A percentile compares a stretch with the other conserved stretches of the same genome.
Conservation (phyloP, 2,888 invertebrate species). For the Drosophila glabriapex region DNA sequence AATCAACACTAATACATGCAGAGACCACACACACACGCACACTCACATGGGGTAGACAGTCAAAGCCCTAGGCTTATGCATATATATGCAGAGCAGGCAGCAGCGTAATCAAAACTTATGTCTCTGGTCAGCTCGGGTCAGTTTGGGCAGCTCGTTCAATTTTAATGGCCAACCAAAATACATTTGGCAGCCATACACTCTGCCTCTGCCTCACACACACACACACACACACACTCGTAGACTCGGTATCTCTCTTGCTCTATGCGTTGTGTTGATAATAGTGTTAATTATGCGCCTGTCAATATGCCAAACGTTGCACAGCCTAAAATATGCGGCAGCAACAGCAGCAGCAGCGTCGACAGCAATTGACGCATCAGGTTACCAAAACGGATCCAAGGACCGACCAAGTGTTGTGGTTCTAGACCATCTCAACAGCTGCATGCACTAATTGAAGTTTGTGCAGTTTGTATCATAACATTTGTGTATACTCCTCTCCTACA, state of each 20-base stretch:
- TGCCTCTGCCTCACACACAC: background rate
- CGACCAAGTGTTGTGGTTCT: background rate
- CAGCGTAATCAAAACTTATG: constrained; percentile 67
- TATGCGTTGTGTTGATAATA: constrained; percentile 68
- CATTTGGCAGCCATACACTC: constrained; percentile 18
- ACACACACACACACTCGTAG: background rate
- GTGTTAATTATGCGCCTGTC: constrained; percentile 80
- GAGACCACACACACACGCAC: constrained; percentile 6
- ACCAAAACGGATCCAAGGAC: constrained; percentile 14
- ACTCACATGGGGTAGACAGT: constrained; percentile 17
- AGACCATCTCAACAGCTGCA: constrained; percentile 39
- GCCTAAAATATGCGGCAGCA: constrained; percentile 67
- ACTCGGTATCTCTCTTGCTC: background rate
- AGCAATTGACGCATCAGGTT: constrained; percentile 18
- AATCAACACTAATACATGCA: constrained; percentile 54
- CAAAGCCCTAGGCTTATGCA: constrained; percentile 47
- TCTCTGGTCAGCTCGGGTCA: constrained; percentile 43
- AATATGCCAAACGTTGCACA: constrained; percentile 73
- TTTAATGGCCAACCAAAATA: constrained; percentile 59
- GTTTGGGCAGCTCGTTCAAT: constrained; percentile 49
- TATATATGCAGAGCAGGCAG: constrained; percentile 35
- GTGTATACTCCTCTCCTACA: constrained; percentile 14
- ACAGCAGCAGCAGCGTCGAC: constrained; percentile 14
- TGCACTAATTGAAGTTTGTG: constrained; percentile 73
- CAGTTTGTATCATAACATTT: constrained; percentile 64